A percentile compares a stretch with the other conserved stretches of the same genome.
Conservation (phyloP, 2,113 vertebrate species). For the Paratilapia polleni region DNA sequence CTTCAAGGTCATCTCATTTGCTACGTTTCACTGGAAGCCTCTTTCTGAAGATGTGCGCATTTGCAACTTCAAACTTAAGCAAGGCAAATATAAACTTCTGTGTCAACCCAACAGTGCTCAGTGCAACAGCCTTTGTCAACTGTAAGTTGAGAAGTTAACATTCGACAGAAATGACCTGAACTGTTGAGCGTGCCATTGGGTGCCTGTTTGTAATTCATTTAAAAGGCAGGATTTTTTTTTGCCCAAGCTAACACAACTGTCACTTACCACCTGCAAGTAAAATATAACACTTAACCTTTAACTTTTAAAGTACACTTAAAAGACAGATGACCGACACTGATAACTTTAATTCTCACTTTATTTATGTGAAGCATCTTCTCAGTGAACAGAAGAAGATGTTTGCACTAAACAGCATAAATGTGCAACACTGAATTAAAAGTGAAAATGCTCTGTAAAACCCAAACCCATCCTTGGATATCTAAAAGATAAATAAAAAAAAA, state of each 20-base stretch:
- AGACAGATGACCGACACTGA: neutral
- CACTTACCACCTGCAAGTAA: neutral
- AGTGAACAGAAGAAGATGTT: neutral
- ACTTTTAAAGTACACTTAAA: neutral
- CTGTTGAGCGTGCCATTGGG: neutral
- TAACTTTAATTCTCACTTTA: neutral
- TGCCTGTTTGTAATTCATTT: neutral
- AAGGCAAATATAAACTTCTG: neutral
- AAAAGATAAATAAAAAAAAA: neutral
- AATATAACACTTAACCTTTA: neutral
- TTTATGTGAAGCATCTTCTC: neutral
- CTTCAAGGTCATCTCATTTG: neutral
- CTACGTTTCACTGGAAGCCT: neutral
- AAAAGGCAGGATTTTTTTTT: neutral
- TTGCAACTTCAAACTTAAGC: neutral
- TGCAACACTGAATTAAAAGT: neutral
- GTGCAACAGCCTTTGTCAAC: neutral
- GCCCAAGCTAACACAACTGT: neutral
- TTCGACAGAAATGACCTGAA: neutral
- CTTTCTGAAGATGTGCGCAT: neutral
- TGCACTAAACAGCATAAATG: neutral
- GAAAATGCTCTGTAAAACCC: neutral
- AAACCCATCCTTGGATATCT: neutral
- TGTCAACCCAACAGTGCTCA: neutral
- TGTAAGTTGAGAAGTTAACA: neutral